Base-by-base conservation (phyloP, 2,888 invertebrate species). In the Apotomis turbidana region DNA sequence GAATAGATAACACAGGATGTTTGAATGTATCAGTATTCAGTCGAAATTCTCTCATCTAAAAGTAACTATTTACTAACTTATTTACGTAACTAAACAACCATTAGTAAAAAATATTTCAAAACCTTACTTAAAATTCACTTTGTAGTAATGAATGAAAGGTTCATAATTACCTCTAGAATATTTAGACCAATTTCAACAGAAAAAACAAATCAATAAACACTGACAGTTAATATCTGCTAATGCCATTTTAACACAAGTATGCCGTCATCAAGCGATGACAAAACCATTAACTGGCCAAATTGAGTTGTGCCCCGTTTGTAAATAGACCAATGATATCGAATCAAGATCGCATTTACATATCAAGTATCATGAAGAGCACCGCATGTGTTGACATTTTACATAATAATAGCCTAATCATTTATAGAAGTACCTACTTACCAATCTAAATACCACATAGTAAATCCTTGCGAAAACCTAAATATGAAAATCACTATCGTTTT, bases 341-440 rank as follows among this genome's bases (percentile, higher is more conserved):
- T 67, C 38, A 58, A 58, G 58, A 58, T 63, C 15, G 52, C 63
- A 54, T 63, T 41, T 54, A 41, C 63, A 61, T 41, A 63, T 38
- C 10, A 62, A n/a, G 36, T 54, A 54, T 63, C 54, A 63, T 49
- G 54, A 44, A 10, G 6, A 8, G 55, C 27, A 27, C 15, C 13
- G 15, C 52, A 63, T 41, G 41, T 63, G 54, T 27, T 27, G 41
- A 12, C 54, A 41, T 41, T 41, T 41, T 3, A 41, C 63, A 63
- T 27, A 27, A 27, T 27, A 27, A 27, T 15, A 63, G 54, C 52
- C 41, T 41, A 41, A 0, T 41, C 15, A 41, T 12, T 12, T 15
- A 15, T 13, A 44, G 12, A 54, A 27, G 12, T 3, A n/a, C n/a
- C n/a, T n/a, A 15, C 13, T 41, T 36, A n/a, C 13, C 10, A 41